Evolutionary conservation across 2,113 vertebrate genomes (phyloP).

Genomic region (Spheniscus mendiculus): DNA sequence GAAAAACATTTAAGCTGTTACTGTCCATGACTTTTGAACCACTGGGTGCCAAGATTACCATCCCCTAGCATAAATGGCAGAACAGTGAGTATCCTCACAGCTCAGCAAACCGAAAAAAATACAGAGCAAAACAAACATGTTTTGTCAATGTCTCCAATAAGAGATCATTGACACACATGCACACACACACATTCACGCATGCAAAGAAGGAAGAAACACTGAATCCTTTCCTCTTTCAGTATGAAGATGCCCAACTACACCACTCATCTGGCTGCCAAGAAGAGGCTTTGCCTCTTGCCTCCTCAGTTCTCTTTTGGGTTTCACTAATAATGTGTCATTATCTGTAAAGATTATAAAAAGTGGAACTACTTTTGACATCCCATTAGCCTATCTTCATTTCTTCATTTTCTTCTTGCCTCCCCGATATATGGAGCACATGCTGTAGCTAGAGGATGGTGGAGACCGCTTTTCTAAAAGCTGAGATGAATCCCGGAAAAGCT

Average conservation of each 20-base stretch:
- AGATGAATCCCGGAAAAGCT: background rate
- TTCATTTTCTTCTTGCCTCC: background rate
- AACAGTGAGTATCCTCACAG: too few species aligned
- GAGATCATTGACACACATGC: fast-evolving
- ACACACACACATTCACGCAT: fast-evolving
- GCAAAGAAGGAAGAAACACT: background rate
- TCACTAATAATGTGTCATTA: background rate
- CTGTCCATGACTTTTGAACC: background rate
- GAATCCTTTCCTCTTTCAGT: background rate
- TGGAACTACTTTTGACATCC: background rate
- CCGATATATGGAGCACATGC: fast-evolving
- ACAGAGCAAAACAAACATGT: background rate
- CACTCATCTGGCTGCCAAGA: background rate
- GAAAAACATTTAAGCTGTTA: background rate
- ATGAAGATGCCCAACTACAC: background rate
- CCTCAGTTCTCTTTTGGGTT: background rate
- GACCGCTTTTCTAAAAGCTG: background rate
- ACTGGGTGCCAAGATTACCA: background rate
- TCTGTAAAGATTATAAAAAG: background rate
- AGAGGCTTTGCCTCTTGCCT: background rate
- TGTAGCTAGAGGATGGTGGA: background rate
- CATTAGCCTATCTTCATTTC: background rate
- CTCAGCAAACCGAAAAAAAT: background rate
- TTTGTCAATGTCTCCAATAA: background rate
- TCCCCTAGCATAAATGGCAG: background rate